These are phyloP conservation scores for Chrysopilus asiliformis DNA, from an alignment of 2,888 invertebrate species.

Conservation along the genomic window DNA sequence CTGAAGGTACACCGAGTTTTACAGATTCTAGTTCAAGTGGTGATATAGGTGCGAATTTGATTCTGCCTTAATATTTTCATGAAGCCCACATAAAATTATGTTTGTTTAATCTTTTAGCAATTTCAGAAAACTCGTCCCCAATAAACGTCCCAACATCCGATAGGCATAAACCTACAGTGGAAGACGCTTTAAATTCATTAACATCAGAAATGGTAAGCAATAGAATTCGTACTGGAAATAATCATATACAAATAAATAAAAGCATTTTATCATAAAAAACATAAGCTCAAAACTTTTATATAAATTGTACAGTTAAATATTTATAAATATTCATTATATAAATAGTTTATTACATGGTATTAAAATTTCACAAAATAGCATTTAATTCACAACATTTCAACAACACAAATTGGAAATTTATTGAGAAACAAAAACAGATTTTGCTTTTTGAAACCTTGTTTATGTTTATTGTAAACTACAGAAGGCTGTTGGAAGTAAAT, in stretches of 20 bases:
- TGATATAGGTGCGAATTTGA: slow-evolving; percentile 47
- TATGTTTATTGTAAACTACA: no score
- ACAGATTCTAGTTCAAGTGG: slow-evolving; percentile 92
- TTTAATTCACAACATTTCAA: no score
- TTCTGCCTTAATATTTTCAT: not conserved
- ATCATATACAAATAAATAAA: not conserved
- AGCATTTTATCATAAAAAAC: not conserved
- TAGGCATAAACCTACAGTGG: slow-evolving; percentile 45
- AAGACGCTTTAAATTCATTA: slow-evolving; percentile 64
- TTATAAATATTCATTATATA: no score
- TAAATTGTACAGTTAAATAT: no score
- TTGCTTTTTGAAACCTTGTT: no score
- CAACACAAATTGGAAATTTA: no score
- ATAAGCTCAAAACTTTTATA: no score
- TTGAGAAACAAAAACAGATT: no score
- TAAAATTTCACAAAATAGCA: no score
- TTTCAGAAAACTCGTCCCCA: slow-evolving; percentile 47
- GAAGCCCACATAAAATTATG: not conserved
- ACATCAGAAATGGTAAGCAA: slow-evolving; percentile 74
- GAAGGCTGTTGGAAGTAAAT: no score
- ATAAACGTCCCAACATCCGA: slow-evolving; percentile 35
- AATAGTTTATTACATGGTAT: no score
- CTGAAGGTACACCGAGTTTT: slow-evolving; percentile 94
- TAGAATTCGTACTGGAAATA: not conserved
- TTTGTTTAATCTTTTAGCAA: slow-evolving; percentile 9